A percentile compares a stretch with the other conserved stretches of the same genome.
These are phyloP conservation scores for Alectura lathami DNA, from an alignment of 2,113 vertebrate species.

Conservation along the genomic window DNA sequence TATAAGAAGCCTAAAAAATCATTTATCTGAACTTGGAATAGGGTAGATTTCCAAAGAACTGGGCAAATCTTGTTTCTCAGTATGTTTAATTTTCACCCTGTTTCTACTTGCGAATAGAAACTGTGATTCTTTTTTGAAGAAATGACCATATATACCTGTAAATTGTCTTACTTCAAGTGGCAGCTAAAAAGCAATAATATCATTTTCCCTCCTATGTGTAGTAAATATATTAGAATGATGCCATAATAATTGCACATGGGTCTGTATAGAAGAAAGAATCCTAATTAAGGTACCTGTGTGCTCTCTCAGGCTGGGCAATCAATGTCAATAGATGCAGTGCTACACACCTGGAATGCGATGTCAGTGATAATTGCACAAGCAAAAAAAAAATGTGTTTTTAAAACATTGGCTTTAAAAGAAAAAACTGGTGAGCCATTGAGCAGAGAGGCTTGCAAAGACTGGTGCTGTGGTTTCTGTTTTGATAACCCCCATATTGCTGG, in stretches of 20 bases:
- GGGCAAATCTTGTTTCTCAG: background rate
- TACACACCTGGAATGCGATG: background rate
- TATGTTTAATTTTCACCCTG: background rate
- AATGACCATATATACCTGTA: background rate
- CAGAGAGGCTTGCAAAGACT: background rate
- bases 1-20: background rate
- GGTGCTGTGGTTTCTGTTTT: background rate
- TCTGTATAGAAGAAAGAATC: constrained; percentile 8
- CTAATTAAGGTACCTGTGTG: background rate
- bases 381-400: constrained; percentile 1
- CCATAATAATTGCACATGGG: background rate
- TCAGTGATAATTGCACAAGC: background rate
- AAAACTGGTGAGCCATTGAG: background rate
- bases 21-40: background rate
- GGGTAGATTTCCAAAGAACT: background rate
- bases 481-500: background rate
- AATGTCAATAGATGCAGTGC: background rate
- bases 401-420: background rate
- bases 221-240: constrained; percentile 4
- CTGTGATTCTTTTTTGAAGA: background rate
- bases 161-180: constrained; percentile 11
- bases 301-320: constrained; percentile 28
- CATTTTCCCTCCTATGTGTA: background rate
- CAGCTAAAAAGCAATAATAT: constrained; percentile 1
- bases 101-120: constrained; percentile 5